Percentiles rank a stretch among this genome's conserved stretches.
Conservation (phyloP, 2,797 vertebrate genomes). For the Periophthalmus magnuspinnatus region DNA sequence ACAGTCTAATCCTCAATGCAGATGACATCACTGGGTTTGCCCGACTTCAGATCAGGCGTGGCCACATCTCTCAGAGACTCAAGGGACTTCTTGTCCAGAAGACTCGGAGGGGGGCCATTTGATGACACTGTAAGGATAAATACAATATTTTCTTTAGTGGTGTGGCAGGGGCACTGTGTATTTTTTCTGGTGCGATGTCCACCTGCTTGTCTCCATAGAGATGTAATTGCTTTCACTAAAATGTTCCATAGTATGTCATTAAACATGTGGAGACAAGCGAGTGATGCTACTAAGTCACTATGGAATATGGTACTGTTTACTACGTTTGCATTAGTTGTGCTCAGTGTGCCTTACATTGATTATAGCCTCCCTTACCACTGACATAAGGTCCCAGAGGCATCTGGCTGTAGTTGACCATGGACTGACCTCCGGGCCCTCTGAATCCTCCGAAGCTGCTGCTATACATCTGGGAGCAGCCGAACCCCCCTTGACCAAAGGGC, state of each 20-base stretch:
- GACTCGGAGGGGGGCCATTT: conserved; percentile 77
- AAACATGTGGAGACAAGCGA: too few species aligned
- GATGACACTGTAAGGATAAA: conserved; percentile 72
- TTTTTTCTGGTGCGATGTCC: too few species aligned
- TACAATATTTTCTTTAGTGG: not conserved
- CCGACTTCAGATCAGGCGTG: conserved; percentile 77
- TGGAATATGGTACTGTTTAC: not conserved
- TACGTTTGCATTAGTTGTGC: not conserved
- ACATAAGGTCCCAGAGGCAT: conserved; percentile 98
- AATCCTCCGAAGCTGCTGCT: conserved; percentile 87
- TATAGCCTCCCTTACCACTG: conserved; percentile 81
- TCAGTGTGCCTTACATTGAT: not conserved
- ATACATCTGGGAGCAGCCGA: conserved; percentile 93
- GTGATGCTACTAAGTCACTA: not conserved
- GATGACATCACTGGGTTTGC: conserved; percentile 77
- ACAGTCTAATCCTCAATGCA: conserved; percentile 77
- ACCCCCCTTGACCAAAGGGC: conserved; percentile 84
- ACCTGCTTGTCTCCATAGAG: too few species aligned
- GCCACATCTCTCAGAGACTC: conserved; percentile 77
- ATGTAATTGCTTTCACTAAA: too few species aligned
- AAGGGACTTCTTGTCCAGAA: conserved; percentile 80
- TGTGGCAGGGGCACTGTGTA: too few species aligned
- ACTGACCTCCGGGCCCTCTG: conserved; percentile 87
- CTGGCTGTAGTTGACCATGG: conserved; percentile 97
- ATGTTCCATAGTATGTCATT: too few species aligned